Percentiles rank a stretch among this genome's conserved stretches.
Evolutionary conservation across 2,113 vertebrate species (phyloP).

Genomic region (Percina caprodes): DNA sequence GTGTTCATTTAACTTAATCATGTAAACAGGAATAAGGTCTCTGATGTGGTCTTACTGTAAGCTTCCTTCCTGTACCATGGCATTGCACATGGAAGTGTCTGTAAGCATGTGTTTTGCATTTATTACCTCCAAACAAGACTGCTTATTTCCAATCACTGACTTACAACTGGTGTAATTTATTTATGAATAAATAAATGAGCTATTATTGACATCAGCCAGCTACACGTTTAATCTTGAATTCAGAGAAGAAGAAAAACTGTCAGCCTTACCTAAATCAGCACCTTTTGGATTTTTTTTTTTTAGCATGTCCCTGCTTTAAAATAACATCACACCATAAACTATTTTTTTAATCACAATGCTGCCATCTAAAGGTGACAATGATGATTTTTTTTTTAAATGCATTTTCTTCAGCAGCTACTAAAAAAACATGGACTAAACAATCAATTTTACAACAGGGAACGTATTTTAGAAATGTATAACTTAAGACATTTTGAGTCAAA

Average conservation of each 20-base stretch:
- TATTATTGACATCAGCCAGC: slow-evolving; percentile 68
- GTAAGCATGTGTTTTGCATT: slow-evolving; percentile 77
- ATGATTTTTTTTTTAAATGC: no score
- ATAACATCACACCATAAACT: background rate
- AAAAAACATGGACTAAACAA: background rate
- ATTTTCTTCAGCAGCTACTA: background rate
- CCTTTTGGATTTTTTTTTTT: background rate
- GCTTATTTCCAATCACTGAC: slow-evolving; percentile 61
- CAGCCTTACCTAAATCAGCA: background rate
- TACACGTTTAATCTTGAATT: slow-evolving; percentile 33
- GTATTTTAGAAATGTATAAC: background rate
- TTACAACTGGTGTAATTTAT: slow-evolving; percentile 61
- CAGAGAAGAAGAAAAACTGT: background rate
- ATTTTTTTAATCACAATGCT: slow-evolving; percentile 12
- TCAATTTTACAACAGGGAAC: background rate
- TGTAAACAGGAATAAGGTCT: slow-evolving; percentile 40
- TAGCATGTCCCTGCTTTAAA: background rate
- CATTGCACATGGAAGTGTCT: slow-evolving; percentile 61
- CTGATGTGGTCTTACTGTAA: slow-evolving; percentile 25
- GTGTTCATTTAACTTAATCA: slow-evolving; percentile 18
- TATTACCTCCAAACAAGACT: slow-evolving; percentile 71
- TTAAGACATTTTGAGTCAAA: background rate
- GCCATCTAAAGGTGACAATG: slow-evolving; percentile 29
- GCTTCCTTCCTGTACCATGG: slow-evolving; percentile 52
- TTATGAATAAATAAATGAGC: slow-evolving; percentile 75